These are phyloP conservation scores for Sitta europaea DNA, from an alignment of 2,113 vertebrate genomes.

Conservation along the genomic window DNA sequence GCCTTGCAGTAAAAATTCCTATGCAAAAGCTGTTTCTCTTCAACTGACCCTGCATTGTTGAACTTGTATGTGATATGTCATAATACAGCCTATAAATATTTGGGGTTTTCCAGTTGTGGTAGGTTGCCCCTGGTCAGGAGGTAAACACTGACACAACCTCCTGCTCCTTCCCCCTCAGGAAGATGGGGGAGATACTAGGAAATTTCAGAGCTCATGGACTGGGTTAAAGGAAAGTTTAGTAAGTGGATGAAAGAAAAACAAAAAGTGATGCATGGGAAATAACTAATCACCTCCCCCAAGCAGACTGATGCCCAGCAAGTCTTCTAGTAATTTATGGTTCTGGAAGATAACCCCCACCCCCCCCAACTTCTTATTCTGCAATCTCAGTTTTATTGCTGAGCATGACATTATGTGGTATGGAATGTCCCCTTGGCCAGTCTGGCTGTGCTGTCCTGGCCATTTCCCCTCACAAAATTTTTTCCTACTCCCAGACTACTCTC, in stretches of 20 bases:
- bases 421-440: neutral
- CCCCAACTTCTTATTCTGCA: neutral
- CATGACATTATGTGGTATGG: neutral
- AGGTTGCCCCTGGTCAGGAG: neutral
- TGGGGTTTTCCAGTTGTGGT: fast-evolving
- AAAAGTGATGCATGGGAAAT: neutral
- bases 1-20: neutral
- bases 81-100: neutral
- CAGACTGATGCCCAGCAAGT: neutral
- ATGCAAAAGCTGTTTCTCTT: neutral
- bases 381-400: neutral
- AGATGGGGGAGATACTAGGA: no score
- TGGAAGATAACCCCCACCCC: neutral
- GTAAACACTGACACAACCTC: neutral
- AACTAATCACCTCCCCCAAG: neutral
- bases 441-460: neutral
- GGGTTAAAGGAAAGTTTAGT: neutral
- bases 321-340: neutral
- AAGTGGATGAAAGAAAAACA: neutral
- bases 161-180: fast-evolving
- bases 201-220: neutral
- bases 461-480: neutral
- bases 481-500: neutral
- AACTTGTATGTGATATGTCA: neutral
- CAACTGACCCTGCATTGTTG: neutral